These are phyloP conservation scores for Orientallactaga sibirica DNA, from an alignment of 2,797 vertebrate genomes.

Conservation along the genomic window DNA sequence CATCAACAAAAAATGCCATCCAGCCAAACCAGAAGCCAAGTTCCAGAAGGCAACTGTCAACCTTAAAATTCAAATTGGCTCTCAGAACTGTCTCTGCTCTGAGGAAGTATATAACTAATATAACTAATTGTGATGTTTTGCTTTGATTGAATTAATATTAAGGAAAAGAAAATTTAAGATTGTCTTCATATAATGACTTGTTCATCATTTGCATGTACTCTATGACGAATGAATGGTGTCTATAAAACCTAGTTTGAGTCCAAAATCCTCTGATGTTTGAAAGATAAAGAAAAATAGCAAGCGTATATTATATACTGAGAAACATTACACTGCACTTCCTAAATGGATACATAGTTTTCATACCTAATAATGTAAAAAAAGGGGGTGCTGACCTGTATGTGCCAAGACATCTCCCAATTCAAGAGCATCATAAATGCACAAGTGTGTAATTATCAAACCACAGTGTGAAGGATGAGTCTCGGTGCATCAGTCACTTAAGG, in stretches of 20 bases:
- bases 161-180: background rate
- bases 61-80: background rate
- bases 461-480: conserved; percentile 33
- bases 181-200: background rate
- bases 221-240: background rate
- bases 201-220: background rate
- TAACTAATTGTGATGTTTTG: background rate
- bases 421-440: conserved; percentile 54
- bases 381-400: background rate
- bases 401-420: conserved; percentile 6
- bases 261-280: background rate
- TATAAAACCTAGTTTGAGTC: background rate
- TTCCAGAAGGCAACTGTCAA: conserved; percentile 27
- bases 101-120: background rate
- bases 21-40: background rate
- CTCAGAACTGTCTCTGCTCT: conserved; percentile 22
- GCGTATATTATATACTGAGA: background rate
- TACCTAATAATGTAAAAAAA: conserved; percentile 27
- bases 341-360: conserved; percentile 7
- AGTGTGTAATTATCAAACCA: conserved; percentile 71
- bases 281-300: conserved; percentile 23
- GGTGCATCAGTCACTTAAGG: conserved; percentile 26
- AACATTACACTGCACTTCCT: background rate
- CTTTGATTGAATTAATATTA: background rate
- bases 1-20: background rate